These are phyloP conservation scores for Mobula hypostoma DNA, from an alignment of 2,113 vertebrate genomes.

Conservation along the genomic window DNA sequence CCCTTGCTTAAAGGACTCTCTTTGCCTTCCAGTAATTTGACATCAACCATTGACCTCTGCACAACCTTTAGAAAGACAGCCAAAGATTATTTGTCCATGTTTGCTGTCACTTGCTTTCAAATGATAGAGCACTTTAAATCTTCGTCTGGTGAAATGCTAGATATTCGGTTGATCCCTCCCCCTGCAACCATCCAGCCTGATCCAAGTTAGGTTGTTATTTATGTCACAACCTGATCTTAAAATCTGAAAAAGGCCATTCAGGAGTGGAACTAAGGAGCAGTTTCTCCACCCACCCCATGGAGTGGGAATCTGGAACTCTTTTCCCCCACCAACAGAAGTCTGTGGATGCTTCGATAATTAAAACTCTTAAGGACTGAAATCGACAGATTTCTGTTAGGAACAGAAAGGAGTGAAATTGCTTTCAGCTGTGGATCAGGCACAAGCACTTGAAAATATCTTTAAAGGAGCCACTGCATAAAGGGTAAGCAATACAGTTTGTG, in stretches of 20 bases:
- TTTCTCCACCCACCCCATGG: neutral
- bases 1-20: neutral
- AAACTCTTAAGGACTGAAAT: neutral
- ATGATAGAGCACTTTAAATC: neutral
- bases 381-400: neutral
- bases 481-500: neutral
- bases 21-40: slow-evolving; percentile 2
- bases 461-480: neutral
- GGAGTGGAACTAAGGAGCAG: neutral
- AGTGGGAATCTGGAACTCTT: neutral
- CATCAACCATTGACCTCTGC: neutral
- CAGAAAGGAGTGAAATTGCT: neutral
- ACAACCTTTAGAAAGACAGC: neutral
- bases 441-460: neutral
- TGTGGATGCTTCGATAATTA: neutral
- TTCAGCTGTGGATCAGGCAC: neutral
- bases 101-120: neutral
- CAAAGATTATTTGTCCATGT: neutral
- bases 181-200: neutral
- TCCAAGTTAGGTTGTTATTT: neutral
- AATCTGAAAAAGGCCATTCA: neutral
- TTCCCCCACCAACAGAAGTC: neutral
- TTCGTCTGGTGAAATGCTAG: neutral
- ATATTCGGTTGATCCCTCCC: neutral
- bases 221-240: neutral